Evolutionary conservation across 2,888 invertebrate species (phyloP), one percentile per base, ranked within the genome.

Genomic region (Cynaeus angustus): DNA sequence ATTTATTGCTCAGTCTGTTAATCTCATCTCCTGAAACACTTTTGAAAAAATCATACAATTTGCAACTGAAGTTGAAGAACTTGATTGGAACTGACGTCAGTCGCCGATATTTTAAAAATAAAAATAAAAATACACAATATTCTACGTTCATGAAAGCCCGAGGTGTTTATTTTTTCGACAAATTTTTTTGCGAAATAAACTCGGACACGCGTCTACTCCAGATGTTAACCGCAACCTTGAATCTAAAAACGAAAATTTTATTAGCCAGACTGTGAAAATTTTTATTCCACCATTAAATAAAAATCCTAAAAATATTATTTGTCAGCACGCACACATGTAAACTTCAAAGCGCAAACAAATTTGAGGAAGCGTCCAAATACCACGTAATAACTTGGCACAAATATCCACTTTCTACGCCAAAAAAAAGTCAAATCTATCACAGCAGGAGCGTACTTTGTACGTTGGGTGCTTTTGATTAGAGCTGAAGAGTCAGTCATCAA

Each of bases 341-440:
- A 12, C 28, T 38, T 53, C 41, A 53, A 53, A 66, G 37, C 55
- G 13, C 8, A 38, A 53, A 53, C 33, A 33, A 58, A 50, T 46
- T 45, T 46, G 45, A 30, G 50, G 43, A 56, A 21, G 13, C 56
- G 21, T 33, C 16, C 41, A 16, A 64, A 37, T 16, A 41, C 45
- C 21, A 50, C 58, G 41, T 66, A 59, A 52, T 61, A 48, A 53
- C 61, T 67, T 67, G 67, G 67, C 67, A 67, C 59, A 53, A 59
- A 59, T 50, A 58, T 30, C 12, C n/a, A 26, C 14, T 50, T 43
- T 30, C 6, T 13, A 8, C 48, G 45, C 58, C 55, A 58, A 43
- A 55, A 66, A 30, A 58, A 26, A n/a, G n/a, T 41, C 12, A 41
- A 1, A 13, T 4, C 41, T 3, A 12, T 41, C 41, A 41, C 1